Percentiles rank a stretch among this genome's conserved stretches.
Conservation (phyloP, 2,888 invertebrate genomes). For the Lasioglossum figueresi region DNA sequence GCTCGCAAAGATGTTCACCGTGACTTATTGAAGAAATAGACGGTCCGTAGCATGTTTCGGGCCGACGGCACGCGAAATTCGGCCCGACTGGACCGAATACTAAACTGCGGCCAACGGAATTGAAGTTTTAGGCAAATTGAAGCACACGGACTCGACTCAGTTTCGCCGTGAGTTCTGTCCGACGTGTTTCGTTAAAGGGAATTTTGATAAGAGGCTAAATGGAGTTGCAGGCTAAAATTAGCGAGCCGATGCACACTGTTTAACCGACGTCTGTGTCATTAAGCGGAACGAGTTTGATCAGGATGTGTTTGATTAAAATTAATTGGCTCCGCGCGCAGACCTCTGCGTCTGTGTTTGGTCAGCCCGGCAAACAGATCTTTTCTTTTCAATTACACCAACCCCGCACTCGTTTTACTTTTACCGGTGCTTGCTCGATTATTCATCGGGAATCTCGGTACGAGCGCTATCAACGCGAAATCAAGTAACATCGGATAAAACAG, state of each 20-base stretch:
- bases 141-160: neutral
- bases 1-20: neutral
- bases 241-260: conserved; percentile 1
- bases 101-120: conserved; percentile 10
- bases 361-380: neutral
- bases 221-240: conserved; percentile 27
- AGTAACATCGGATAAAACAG: neutral
- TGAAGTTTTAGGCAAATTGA: conserved; percentile 41
- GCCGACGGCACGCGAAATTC: conserved; percentile 8
- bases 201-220: conserved; percentile 40
- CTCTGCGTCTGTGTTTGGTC: conserved; percentile 1
- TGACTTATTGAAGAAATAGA: conserved; percentile 9
- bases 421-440: neutral
- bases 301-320: conserved; percentile 22
- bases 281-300: conserved; percentile 2
- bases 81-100: conserved; percentile 17
- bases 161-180: neutral
- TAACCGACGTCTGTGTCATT: neutral
- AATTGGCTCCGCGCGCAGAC: conserved; percentile 17
- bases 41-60: neutral
- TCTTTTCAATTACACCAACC: neutral
- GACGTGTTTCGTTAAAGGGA: conserved; percentile 2
- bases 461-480: neutral
- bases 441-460: neutral
- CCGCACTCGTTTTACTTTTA: neutral